Evolutionary conservation across 2,797 vertebrate genomes (phyloP).

Genomic region (Poliocrania exsul): DNA sequence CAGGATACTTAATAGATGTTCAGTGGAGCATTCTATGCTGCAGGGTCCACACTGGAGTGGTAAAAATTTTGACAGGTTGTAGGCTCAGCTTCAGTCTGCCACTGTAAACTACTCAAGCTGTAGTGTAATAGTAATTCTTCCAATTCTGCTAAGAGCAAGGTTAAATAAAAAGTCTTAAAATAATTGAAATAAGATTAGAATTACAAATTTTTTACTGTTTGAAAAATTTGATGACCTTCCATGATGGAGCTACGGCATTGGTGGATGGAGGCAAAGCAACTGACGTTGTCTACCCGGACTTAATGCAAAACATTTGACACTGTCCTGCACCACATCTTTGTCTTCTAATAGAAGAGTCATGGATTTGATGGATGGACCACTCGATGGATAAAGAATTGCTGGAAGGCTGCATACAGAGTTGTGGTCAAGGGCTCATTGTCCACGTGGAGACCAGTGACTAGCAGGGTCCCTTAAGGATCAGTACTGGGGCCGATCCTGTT

Average conservation of each 20-base stretch:
- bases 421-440: neutral
- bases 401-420: neutral
- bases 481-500: neutral
- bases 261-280: neutral
- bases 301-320: neutral
- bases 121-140: neutral
- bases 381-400: neutral
- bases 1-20: neutral
- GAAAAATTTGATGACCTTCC: neutral
- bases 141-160: neutral
- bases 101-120: neutral
- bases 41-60: fast-evolving
- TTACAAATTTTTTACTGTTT: neutral
- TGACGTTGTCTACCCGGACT: fast-evolving
- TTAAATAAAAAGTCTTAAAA: neutral
- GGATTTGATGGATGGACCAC: neutral
- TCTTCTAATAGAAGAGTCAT: neutral
- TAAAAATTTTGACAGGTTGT: neutral
- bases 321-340: neutral
- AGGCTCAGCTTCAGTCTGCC: neutral
- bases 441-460: neutral
- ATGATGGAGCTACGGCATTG: neutral
- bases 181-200: neutral
- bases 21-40: neutral
- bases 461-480: neutral